Percentiles rank a stretch among this genome's conserved stretches.
phyloP scores from a whole-genome alignment of 1,140 invertebrate species.

The Hypsibius dujardini region DNA sequence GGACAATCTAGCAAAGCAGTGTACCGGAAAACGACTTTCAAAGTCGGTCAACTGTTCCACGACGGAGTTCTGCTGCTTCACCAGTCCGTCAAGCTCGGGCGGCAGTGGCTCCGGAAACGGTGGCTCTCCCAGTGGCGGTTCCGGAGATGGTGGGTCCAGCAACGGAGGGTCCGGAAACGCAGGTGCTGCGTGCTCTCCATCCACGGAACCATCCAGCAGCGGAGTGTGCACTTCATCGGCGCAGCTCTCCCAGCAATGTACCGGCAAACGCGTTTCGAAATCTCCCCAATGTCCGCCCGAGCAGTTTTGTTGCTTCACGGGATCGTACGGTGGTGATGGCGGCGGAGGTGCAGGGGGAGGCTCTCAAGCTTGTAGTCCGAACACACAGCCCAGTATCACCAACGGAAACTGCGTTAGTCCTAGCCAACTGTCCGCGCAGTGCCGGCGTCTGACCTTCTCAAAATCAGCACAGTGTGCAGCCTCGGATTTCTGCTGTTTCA shows the following conservation, averaged over 20 bases:
- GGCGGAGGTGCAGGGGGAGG: not conserved
- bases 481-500: not conserved
- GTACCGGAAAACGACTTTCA: not conserved
- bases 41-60: constrained; percentile 3
- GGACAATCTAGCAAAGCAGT: not conserved
- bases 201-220: not conserved
- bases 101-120: not conserved
- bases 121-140: not conserved
- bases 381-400: not conserved
- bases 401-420: not conserved
- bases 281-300: not conserved
- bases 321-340: not conserved
- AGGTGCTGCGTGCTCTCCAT: not conserved
- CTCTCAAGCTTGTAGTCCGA: not conserved
- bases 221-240: not conserved
- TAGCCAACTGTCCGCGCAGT: not conserved
- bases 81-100: not conserved
- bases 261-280: not conserved
- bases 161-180: not conserved
- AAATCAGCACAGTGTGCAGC: not conserved
- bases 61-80: constrained; percentile 15
- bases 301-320: constrained; percentile 6
- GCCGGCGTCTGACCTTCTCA: not conserved
- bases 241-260: not conserved
- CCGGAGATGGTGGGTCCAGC: not conserved